Percentiles rank a stretch among this genome's conserved stretches.
Evolutionary conservation across 2,797 vertebrate species (phyloP).

Genomic region (Lerista edwardsae): DNA sequence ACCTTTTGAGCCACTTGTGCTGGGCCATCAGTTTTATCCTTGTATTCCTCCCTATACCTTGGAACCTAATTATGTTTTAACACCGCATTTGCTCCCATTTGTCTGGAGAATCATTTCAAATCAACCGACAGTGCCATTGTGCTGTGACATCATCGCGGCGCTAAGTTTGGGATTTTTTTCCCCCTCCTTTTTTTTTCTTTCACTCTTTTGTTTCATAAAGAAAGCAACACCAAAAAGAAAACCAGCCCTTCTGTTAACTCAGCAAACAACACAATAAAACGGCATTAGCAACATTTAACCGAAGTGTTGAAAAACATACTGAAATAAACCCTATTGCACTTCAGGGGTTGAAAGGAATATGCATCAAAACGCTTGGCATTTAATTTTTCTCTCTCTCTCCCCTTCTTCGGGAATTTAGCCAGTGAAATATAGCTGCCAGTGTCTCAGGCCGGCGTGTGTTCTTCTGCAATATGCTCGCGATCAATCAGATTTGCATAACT

Average conservation of each 20-base stretch:
- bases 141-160: constrained; percentile 67
- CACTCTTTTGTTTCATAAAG: constrained; percentile 25
- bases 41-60: constrained; percentile 64
- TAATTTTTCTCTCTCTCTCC: constrained; percentile 76
- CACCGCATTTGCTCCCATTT: constrained; percentile 73
- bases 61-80: constrained; percentile 82
- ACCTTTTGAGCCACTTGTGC: constrained; percentile 65
- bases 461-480: constrained; percentile 96
- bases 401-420: constrained; percentile 86
- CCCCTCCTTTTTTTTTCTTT: neutral
- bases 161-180: constrained; percentile 18
- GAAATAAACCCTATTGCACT: constrained; percentile 74
- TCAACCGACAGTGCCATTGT: constrained; percentile 76
- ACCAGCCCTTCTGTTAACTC: constrained; percentile 77
- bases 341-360: constrained; percentile 80
- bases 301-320: constrained; percentile 71
- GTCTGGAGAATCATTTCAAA: constrained; percentile 76
- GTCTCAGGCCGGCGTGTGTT: constrained; percentile 83
- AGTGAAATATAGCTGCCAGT: constrained; percentile 93
- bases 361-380: constrained; percentile 84
- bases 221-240: constrained; percentile 53
- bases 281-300: constrained; percentile 76
- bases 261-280: constrained; percentile 73
- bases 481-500: constrained; percentile 99
- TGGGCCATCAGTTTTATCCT: constrained; percentile 64